Conservation (phyloP, 2,888 invertebrate species). For the Diarsia dahlii region DNA sequence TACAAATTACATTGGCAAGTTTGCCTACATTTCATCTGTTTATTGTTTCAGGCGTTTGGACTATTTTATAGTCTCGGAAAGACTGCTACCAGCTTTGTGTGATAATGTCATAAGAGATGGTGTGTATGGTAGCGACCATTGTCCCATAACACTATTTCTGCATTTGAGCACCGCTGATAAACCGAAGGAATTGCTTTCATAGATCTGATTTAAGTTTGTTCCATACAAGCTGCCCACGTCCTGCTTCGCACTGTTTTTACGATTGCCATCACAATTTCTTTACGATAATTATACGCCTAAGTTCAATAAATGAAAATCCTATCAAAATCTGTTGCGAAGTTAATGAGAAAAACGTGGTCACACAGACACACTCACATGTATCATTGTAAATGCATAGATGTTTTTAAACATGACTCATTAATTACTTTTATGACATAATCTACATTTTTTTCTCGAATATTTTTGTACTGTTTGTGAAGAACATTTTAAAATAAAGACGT, state of each 20-base stretch:
- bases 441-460: constrained; percentile 38
- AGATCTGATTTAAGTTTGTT: constrained; percentile 14
- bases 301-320: too few species aligned
- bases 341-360: neutral
- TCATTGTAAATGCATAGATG: neutral
- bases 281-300: too few species aligned
- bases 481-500: constrained; percentile 50
- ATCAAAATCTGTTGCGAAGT: neutral
- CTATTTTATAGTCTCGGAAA: constrained; percentile 97
- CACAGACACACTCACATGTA: neutral
- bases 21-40: neutral
- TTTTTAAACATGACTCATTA: constrained; percentile 19
- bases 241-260: neutral
- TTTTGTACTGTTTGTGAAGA: constrained; percentile 48
- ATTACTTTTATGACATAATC: constrained; percentile 27
- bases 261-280: neutral
- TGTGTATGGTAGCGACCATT: constrained; percentile 98
- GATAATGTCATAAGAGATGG: constrained; percentile 95
- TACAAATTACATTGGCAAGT: constrained; percentile 1
- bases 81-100: constrained; percentile 94
- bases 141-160: constrained; percentile 96
- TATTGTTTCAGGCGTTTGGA: constrained; percentile 96
- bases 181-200: constrained; percentile 81
- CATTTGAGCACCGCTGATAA: constrained; percentile 88
- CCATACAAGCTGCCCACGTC: neutral